Evolutionary conservation across 2,113 vertebrate genomes (phyloP).

Genomic region (Cavia porcellus): DNA sequence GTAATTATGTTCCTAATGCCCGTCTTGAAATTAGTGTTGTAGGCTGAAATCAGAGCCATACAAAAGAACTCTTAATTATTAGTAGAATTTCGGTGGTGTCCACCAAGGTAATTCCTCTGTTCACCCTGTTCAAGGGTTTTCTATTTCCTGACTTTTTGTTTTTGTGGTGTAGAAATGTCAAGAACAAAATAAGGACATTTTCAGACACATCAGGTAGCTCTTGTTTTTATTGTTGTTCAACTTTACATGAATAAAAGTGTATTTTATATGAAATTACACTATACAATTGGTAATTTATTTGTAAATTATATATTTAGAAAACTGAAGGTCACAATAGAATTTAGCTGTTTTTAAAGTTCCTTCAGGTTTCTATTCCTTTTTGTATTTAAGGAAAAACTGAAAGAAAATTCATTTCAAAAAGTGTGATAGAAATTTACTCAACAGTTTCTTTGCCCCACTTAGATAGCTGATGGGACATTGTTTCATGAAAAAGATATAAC

Average conservation of each 20-base stretch:
- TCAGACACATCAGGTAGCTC: neutral
- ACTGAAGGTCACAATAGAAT: constrained; percentile 63
- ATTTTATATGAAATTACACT: constrained; percentile 72
- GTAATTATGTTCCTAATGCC: constrained; percentile 67
- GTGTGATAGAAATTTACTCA: neutral
- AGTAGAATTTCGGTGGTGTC: constrained; percentile 21
- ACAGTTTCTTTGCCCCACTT: neutral
- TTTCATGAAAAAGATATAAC: neutral
- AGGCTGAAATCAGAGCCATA: constrained; percentile 15
- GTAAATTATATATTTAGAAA: constrained; percentile 71
- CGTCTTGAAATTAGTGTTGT: constrained; percentile 26
- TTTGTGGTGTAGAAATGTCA: constrained; percentile 62
- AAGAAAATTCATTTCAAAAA: neutral
- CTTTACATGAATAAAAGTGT: constrained; percentile 58
- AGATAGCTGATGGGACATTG: neutral
- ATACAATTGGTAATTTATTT: constrained; percentile 75
- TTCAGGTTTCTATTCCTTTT: constrained; percentile 57
- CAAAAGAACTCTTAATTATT: constrained; percentile 3
- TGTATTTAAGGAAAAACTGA: neutral
- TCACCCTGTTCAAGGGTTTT: neutral
- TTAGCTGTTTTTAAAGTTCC: constrained; percentile 53
- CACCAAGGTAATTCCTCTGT: constrained; percentile 43
- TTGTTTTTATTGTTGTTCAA: constrained; percentile 61
- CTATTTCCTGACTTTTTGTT: constrained; percentile 49
- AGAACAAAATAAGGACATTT: constrained; percentile 64